These are phyloP conservation scores for Sitta europaea DNA, from an alignment of 2,113 vertebrate genomes.

Conservation along the genomic window DNA sequence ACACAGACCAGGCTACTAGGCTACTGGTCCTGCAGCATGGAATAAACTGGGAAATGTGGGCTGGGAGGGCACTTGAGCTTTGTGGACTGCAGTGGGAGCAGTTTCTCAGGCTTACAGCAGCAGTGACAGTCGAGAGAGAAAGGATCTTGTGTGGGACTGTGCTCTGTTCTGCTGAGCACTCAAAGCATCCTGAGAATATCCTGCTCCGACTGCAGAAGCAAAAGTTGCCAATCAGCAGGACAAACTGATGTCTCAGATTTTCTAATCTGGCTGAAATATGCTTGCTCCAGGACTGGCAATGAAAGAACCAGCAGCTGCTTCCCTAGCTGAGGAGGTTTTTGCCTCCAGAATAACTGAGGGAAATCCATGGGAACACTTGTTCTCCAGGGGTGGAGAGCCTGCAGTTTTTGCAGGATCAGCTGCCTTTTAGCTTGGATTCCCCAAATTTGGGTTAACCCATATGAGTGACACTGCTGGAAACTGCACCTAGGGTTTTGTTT, in stretches of 20 bases:
- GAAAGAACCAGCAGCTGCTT: background rate
- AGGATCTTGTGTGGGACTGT: fast-evolving
- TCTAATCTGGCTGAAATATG: background rate
- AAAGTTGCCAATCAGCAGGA: background rate
- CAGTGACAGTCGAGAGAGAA: background rate
- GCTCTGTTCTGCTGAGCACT: background rate
- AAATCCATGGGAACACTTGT: background rate
- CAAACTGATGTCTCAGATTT: background rate
- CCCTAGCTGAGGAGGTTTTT: background rate
- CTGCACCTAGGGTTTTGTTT: background rate
- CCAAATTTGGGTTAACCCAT: background rate
- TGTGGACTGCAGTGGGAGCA: background rate
- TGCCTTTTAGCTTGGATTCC: background rate
- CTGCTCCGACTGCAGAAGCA: background rate
- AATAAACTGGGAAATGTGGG: background rate
- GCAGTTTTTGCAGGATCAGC: background rate
- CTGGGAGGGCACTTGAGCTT: background rate
- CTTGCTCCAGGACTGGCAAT: background rate
- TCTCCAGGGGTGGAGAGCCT: background rate
- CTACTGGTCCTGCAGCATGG: background rate
- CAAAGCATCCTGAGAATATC: background rate
- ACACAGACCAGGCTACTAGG: too few species aligned
- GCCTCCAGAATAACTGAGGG: background rate
- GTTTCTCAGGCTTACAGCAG: background rate
- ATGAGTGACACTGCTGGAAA: background rate